Conservation (phyloP, 2,797 vertebrate species). For the Cuculus canorus region DNA sequence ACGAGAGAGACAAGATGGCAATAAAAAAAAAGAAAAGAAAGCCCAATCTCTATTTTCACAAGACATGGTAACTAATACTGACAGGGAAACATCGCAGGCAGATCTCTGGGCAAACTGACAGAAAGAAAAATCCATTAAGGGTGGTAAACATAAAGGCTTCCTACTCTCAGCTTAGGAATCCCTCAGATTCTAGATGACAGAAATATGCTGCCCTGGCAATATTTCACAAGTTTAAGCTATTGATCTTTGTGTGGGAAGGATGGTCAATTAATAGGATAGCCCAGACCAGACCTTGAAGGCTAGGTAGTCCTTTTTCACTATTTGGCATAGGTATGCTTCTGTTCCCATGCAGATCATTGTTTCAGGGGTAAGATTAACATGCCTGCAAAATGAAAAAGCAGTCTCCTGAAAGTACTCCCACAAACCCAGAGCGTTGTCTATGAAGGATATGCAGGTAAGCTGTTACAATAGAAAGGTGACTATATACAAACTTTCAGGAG, state of each 20-base stretch:
- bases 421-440: neutral
- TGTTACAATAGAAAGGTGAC: neutral
- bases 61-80: neutral
- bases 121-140: neutral
- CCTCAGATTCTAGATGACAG: neutral
- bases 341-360: neutral
- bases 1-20: neutral
- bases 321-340: neutral
- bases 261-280: neutral
- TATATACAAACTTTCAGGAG: neutral
- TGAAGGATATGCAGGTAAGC: neutral
- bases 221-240: neutral
- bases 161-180: neutral
- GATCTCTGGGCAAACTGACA: neutral
- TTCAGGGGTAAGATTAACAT: neutral
- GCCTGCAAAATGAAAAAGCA: neutral
- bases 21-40: neutral
- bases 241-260: neutral
- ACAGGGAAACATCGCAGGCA: neutral
- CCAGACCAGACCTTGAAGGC: neutral
- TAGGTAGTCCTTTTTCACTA: fast-evolving
- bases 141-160: neutral
- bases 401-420: neutral
- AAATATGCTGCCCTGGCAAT: neutral
- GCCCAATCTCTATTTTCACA: neutral